Evolutionary conservation across 2,888 invertebrate species (phyloP).

Genomic region (Spodoptera picta): DNA sequence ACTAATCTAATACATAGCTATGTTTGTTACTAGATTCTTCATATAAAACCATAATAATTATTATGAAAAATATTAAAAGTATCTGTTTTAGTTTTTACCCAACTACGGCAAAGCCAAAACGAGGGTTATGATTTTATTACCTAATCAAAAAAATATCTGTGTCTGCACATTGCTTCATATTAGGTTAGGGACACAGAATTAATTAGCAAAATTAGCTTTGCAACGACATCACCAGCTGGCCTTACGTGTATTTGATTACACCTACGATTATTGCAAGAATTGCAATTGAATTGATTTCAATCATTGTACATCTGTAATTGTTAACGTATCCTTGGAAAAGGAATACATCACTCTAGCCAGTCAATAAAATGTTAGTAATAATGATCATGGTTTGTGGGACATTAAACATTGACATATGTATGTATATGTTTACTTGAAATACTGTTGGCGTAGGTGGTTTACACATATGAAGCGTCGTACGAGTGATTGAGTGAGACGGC

Average conservation of each 20-base stretch:
- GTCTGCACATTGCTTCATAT: conserved; percentile 33
- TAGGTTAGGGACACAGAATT: conserved; percentile 56
- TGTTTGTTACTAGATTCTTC: no score
- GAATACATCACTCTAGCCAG: conserved; percentile 57
- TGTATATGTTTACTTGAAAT: conserved; percentile 62
- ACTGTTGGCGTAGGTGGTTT: conserved; percentile 54
- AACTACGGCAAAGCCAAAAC: no score
- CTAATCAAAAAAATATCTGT: conserved; percentile 30
- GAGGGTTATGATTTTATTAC: not conserved
- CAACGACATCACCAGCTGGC: conserved; percentile 50
- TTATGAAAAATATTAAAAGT: not conserved
- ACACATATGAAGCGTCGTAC: conserved; percentile 48
- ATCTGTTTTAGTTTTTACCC: not conserved
- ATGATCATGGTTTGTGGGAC: conserved; percentile 63
- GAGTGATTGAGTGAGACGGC: conserved; percentile 63
- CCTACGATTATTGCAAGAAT: conserved; percentile 59
- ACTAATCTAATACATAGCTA: no score
- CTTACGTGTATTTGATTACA: conserved; percentile 61
- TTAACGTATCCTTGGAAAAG: conserved; percentile 64
- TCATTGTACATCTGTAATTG: conserved; percentile 62
- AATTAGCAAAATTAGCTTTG: conserved; percentile 51
- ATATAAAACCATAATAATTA: no score
- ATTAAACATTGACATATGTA: conserved; percentile 65
- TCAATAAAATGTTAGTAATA: conserved; percentile 60
- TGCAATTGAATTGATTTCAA: conserved; percentile 65